Base-by-base conservation (phyloP, 2,113 vertebrate species). In the Enhydra lutris region DNA sequence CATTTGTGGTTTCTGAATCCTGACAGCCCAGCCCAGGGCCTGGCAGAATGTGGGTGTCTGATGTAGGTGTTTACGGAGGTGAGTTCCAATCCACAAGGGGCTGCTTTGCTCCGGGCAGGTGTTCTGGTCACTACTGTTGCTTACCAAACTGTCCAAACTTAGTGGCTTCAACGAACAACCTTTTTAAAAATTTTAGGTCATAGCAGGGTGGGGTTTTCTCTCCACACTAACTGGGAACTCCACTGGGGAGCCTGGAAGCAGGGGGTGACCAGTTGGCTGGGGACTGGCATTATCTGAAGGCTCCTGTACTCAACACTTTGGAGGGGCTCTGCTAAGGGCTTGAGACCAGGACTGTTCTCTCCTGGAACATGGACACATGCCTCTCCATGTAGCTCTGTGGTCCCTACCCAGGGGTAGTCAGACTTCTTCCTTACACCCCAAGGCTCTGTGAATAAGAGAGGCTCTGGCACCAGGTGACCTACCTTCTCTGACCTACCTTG, bases 311-410 rank as follows among this genome's bases (percentile, higher is more conserved):
- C 20, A 4, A 26, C 7, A 9, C 0, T 1, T 57, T 12, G 31
- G 29, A 50, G 21, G 13, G 59, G 10, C n/a, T 61, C 39, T 1
- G 47, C 13, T 10, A 69, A 50, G 83, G 74, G 12, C 50, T 21
- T 13, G 81, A n/a, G 29, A 45, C 13, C 2, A 34, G 59, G 45
- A 4, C 8, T 1, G 2, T 18, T 36, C 4, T 0, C 23, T 39
- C 39, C 39, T 17, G 6, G 36, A 18, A 26, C 1, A 0, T 4
- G 2, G 18, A 34, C 10, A 6, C 3, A 0, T 0, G 4, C 8
- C 21, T 15, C 23, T 50, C n/a, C 6, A 0, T 4, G 65, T 3
- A 59, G 83, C n/a, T 29, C 1, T 0, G 14, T 11, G 12, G 34
- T 39, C 87, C 36, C 12, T 2, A 12, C 26, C 15, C 50, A 1